A percentile compares a stretch with the other conserved stretches of the same genome.
phyloP scores from a whole-genome alignment of 2,797 vertebrate species.

The Oreochromis grahami region DNA sequence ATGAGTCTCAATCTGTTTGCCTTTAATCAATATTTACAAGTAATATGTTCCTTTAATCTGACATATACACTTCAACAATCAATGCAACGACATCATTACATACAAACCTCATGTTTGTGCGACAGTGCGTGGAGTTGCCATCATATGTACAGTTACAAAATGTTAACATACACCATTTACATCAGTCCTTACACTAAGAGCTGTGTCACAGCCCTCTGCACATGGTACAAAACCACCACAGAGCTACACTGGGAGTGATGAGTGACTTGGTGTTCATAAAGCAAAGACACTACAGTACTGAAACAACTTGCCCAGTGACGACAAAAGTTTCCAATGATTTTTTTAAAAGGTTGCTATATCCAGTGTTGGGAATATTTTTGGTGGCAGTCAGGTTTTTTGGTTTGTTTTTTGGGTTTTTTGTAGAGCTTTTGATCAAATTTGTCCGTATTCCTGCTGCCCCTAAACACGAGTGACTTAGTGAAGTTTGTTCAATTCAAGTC shows the following conservation, averaged over 20 bases:
- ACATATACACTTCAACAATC: constrained; percentile 45
- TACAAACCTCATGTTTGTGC: constrained; percentile 39
- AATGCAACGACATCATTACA: constrained; percentile 37
- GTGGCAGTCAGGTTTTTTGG: too few relatives aligned
- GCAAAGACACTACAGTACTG: constrained; percentile 15
- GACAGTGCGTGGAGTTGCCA: constrained; percentile 48
- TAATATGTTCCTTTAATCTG: constrained; percentile 32
- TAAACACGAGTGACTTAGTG: neutral
- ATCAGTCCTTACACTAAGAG: constrained; percentile 58
- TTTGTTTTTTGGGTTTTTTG: too few relatives aligned
- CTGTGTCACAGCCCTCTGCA: constrained; percentile 26
- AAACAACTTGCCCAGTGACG: neutral
- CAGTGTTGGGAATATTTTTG: neutral
- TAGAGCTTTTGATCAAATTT: neutral
- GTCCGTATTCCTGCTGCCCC: neutral
- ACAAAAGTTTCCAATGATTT: neutral
- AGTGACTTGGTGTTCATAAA: constrained; percentile 21
- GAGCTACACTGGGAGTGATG: constrained; percentile 49
- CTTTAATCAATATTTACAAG: constrained; percentile 53
- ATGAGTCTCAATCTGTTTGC: constrained; percentile 19
- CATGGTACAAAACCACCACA: constrained; percentile 38
- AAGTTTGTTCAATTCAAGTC: neutral
- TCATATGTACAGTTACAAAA: constrained; percentile 61
- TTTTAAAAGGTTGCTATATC: neutral
- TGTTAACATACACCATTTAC: constrained; percentile 65